Percentiles rank a stretch among this genome's conserved stretches.
Conservation (phyloP, 2,113 vertebrate genomes). For the Phainopepla nitens region DNA sequence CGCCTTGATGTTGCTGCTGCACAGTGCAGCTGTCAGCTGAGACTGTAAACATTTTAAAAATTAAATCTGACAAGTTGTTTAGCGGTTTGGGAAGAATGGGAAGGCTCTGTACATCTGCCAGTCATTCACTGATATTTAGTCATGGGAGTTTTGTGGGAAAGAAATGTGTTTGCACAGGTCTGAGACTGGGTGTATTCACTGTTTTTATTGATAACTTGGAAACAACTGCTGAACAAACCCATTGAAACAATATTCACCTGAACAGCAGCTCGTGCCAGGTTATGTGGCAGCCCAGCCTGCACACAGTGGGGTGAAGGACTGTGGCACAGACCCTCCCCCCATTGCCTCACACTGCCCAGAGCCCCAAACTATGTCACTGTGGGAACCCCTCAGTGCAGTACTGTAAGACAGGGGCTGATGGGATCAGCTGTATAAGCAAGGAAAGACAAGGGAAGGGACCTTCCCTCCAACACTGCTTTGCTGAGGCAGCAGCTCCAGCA, state of each 20-base stretch:
- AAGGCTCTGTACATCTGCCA: neutral
- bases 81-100: neutral
- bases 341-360: neutral
- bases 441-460: neutral
- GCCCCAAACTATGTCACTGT: neutral
- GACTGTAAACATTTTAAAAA: neutral
- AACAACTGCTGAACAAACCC: neutral
- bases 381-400: neutral
- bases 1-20: neutral
- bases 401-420: neutral
- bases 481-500: neutral
- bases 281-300: neutral
- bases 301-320: neutral
- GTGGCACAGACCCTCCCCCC: neutral
- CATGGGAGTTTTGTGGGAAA: neutral
- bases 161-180: neutral
- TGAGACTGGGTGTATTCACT: neutral
- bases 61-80: neutral
- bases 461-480: neutral
- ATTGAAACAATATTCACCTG: neutral
- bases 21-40: neutral
- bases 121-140: neutral
- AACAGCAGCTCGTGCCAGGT: fast-evolving
- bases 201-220: neutral
- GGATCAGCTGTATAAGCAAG: neutral